Conservation (phyloP, 1,140 invertebrate genomes). For the Argopecten irradians region DNA sequence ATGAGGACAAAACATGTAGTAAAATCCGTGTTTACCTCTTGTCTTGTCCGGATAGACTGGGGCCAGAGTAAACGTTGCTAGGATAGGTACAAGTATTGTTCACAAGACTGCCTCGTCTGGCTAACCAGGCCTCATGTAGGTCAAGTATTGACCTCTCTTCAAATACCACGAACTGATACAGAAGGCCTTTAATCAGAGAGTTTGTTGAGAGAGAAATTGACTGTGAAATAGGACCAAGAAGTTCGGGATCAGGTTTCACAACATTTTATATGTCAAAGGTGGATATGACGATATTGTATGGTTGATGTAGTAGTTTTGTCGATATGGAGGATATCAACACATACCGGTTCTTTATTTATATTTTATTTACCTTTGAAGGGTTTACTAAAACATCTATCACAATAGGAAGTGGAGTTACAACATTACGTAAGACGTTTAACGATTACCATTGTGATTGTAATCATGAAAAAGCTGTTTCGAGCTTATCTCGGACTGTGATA, state of each 20-base stretch:
- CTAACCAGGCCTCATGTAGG: not conserved
- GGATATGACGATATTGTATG: not conserved
- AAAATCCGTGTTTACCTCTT: not conserved
- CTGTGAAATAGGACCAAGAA: not conserved
- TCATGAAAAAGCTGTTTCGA: no score
- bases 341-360: no score
- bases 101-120: not conserved
- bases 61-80: not conserved
- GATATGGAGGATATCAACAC: no score
- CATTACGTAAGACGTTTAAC: no score
- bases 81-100: not conserved
- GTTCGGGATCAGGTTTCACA: not conserved
- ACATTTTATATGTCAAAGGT: not conserved
- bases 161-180: not conserved
- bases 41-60: not conserved
- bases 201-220: constrained; percentile 14
- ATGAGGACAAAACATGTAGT: not conserved
- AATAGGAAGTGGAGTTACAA: no score
- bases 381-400: no score
- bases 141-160: constrained; percentile 11
- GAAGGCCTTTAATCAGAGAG: not conserved
- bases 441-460: no score
- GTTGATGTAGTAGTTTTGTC: not conserved
- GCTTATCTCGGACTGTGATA: no score
- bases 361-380: no score